A percentile compares a stretch with the other conserved stretches of the same genome.
These are phyloP conservation scores for Drosophila pegasa DNA, from an alignment of 2,888 invertebrate species.

Conservation along the genomic window DNA sequence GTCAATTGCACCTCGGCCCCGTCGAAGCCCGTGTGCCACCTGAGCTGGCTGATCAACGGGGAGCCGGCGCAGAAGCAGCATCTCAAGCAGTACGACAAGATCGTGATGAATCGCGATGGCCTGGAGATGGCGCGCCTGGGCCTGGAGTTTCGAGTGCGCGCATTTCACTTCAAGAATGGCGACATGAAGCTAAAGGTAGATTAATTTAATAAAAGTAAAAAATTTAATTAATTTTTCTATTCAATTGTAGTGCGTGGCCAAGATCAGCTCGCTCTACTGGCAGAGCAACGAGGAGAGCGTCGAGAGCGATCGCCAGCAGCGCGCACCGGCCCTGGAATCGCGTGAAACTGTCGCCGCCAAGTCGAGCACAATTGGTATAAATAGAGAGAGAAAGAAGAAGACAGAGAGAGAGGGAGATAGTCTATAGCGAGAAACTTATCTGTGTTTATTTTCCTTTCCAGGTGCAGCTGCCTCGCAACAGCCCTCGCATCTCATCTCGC, in stretches of 20 bases:
- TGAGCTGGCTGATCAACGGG: constrained; percentile 95
- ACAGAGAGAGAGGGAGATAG: too few species aligned
- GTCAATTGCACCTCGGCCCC: constrained; percentile 94
- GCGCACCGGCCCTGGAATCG: constrained; percentile 91
- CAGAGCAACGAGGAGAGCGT: constrained; percentile 95
- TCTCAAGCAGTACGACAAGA: constrained; percentile 86
- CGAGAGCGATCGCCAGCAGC: constrained; percentile 90
- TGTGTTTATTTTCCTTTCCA: constrained; percentile 10
- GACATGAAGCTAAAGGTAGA: constrained; percentile 93
- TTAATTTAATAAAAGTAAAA: background rate
- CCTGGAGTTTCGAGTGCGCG: constrained; percentile 91
- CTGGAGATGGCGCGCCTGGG: constrained; percentile 91
- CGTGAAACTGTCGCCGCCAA: constrained; percentile 88
- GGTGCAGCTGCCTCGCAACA: constrained; percentile 54
- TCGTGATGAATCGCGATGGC: constrained; percentile 86
- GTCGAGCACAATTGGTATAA: constrained; percentile 89
- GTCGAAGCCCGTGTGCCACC: constrained; percentile 92
- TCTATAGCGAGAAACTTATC: background rate
- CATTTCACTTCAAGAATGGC: constrained; percentile 92
- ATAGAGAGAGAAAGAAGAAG: background rate
- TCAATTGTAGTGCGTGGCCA: constrained; percentile 90
- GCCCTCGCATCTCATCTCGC: constrained; percentile 49
- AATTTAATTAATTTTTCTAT: background rate
- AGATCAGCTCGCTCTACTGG: constrained; percentile 94
- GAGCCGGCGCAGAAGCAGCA: constrained; percentile 88